Percentiles rank a stretch among this genome's conserved stretches.
Conservation (phyloP, 1,140 invertebrate genomes). For the Oryctes rhinoceros region DNA sequence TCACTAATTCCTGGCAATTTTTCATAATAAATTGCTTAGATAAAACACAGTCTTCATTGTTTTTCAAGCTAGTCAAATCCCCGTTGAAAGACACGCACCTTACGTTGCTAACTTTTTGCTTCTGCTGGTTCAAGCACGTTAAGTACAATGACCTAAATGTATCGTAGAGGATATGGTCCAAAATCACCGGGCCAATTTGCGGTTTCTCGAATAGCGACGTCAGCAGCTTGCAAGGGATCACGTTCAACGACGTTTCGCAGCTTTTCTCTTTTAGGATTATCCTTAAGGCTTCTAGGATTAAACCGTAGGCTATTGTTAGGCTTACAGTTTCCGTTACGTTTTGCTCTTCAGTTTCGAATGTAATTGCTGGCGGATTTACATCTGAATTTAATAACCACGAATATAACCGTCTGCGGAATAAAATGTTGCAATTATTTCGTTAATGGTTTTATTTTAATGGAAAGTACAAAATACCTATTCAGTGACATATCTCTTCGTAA, state of each 20-base stretch:
- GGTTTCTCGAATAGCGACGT: constrained; percentile 89
- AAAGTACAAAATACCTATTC: constrained; percentile 70
- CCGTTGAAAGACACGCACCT: constrained; percentile 59
- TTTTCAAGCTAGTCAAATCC: constrained; percentile 58
- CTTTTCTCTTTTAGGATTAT: constrained; percentile 69
- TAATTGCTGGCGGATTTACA: constrained; percentile 63
- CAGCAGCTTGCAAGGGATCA: constrained; percentile 85
- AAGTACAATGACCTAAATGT: constrained; percentile 74
- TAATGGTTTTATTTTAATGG: background rate
- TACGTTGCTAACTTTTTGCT: constrained; percentile 52
- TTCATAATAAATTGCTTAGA: constrained; percentile 56
- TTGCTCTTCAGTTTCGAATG: background rate
- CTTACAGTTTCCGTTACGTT: constrained; percentile 57
- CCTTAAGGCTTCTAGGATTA: constrained; percentile 73
- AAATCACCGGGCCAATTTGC: constrained; percentile 85
- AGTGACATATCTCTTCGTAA: constrained; percentile 91
- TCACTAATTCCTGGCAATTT: constrained; percentile 71
- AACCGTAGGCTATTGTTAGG: constrained; percentile 68
- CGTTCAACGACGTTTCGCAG: constrained; percentile 69
- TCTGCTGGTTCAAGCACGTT: constrained; percentile 58
- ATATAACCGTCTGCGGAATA: constrained; percentile 73
- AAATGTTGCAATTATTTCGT: constrained; percentile 26
- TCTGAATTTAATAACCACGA: constrained; percentile 84
- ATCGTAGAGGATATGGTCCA: constrained; percentile 87
- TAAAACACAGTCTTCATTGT: constrained; percentile 51